phyloP scores from a whole-genome alignment of 2,888 invertebrate genomes.

The Eupelmus urozonus region DNA sequence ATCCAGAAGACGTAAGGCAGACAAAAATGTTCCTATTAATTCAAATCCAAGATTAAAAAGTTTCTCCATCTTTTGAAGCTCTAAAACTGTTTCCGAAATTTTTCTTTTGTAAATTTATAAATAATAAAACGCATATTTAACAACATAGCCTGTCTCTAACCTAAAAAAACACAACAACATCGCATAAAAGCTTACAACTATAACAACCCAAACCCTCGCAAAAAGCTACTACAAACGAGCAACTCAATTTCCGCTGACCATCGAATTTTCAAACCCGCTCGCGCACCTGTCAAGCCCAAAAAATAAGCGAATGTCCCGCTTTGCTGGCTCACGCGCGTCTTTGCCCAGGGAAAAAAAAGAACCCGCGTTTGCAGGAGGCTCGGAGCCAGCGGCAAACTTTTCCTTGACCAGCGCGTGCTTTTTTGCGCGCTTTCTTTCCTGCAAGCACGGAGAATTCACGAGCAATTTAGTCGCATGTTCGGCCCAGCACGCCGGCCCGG shows the following conservation, averaged over 20 bases:
- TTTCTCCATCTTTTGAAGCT: background rate
- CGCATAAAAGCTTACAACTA: too few relatives aligned
- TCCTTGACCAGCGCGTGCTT: background rate
- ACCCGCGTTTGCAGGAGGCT: background rate
- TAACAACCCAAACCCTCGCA: too few relatives aligned
- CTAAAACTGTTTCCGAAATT: background rate
- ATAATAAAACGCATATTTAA: background rate
- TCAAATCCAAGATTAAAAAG: constrained; percentile 6
- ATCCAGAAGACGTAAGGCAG: background rate
- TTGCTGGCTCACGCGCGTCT: constrained; percentile 1
- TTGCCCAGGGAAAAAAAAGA: constrained; percentile 5
- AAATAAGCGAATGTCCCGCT: constrained; percentile 16
- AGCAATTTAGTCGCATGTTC: constrained; percentile 58
- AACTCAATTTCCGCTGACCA: background rate
- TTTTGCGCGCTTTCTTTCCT: background rate
- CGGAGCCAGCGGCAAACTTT: constrained; percentile 18
- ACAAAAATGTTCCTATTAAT: background rate
- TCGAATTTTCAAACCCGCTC: constrained; percentile 20
- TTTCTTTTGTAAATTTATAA: constrained; percentile 41
- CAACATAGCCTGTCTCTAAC: background rate
- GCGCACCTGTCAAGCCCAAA: background rate
- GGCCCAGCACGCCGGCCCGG: constrained; percentile 55
- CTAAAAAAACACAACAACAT: background rate
- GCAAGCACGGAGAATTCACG: constrained; percentile 46
- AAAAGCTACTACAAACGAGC: background rate